These are phyloP conservation scores for Palythoa grandis DNA, from an alignment of 92 coral and sea anemone genomes.

Conservation along the genomic window DNA sequence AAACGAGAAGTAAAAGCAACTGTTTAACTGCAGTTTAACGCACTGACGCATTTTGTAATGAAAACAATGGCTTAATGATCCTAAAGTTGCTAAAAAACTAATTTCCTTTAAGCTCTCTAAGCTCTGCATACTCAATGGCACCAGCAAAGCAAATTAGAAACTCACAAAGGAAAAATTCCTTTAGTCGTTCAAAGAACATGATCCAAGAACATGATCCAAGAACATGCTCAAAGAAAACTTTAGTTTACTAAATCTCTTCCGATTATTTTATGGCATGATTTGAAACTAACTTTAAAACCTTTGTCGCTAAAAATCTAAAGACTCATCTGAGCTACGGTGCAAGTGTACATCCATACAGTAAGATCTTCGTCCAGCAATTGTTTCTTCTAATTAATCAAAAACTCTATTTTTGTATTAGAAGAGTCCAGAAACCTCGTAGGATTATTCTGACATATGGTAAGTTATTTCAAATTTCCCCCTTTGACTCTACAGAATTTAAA, in stretches of 20 bases:
- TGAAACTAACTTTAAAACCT: neutral
- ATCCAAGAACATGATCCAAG: neutral
- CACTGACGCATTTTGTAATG: constrained; percentile 42
- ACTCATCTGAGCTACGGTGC: neutral
- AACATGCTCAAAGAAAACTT: neutral
- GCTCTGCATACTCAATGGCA: no score
- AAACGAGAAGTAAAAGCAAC: neutral
- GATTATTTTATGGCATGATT: neutral
- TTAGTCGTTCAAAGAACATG: neutral
- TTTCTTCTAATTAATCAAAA: neutral
- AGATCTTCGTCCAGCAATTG: neutral
- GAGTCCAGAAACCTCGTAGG: neutral
- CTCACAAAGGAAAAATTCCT: neutral
- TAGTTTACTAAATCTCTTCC: neutral
- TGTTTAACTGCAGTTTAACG: neutral
- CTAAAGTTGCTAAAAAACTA: neutral
- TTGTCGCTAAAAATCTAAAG: neutral
- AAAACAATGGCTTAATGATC: neutral
- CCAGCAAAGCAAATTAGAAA: neutral
- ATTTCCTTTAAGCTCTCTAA: neutral
- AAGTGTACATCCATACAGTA: neutral
- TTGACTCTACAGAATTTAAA: neutral
- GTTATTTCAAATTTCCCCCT: neutral
- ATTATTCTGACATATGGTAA: neutral
- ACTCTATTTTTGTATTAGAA: neutral